Percentiles rank a stretch among this genome's conserved stretches.
phyloP scores from a whole-genome alignment of 2,113 vertebrate species.

The Riparia riparia region DNA sequence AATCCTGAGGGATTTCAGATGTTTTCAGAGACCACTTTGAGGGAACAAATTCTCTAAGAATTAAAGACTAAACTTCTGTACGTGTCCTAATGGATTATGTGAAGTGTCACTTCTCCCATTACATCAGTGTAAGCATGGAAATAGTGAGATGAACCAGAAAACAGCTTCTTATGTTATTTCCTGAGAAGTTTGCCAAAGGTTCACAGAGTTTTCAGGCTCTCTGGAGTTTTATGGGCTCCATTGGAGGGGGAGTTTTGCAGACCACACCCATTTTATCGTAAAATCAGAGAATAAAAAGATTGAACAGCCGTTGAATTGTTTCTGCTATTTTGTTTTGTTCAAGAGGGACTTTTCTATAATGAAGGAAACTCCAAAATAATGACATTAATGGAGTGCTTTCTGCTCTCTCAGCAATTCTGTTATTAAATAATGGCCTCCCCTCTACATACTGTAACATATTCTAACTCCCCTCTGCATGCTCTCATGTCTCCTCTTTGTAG shows the following conservation, averaged over 20 bases:
- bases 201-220: constrained; percentile 33
- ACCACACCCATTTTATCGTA: constrained; percentile 20
- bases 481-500: neutral
- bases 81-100: neutral
- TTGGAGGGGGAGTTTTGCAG: constrained; percentile 14
- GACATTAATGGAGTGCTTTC: neutral
- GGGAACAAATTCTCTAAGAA: neutral
- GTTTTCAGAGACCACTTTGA: neutral
- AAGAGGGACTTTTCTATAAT: neutral
- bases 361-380: neutral
- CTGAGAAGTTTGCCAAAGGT: constrained; percentile 60
- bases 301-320: neutral
- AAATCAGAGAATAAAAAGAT: neutral
- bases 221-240: constrained; percentile 32
- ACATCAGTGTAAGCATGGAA: constrained; percentile 60
- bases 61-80: neutral
- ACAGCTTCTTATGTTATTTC: constrained; percentile 54
- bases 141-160: constrained; percentile 62
- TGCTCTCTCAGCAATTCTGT: neutral
- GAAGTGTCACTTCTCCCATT: constrained; percentile 53
- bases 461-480: neutral
- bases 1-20: neutral
- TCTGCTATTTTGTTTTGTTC: neutral
- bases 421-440: neutral
- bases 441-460: neutral